Base-by-base conservation (phyloP, 2,113 vertebrate genomes). In the Nerophis lumbriciformis region DNA sequence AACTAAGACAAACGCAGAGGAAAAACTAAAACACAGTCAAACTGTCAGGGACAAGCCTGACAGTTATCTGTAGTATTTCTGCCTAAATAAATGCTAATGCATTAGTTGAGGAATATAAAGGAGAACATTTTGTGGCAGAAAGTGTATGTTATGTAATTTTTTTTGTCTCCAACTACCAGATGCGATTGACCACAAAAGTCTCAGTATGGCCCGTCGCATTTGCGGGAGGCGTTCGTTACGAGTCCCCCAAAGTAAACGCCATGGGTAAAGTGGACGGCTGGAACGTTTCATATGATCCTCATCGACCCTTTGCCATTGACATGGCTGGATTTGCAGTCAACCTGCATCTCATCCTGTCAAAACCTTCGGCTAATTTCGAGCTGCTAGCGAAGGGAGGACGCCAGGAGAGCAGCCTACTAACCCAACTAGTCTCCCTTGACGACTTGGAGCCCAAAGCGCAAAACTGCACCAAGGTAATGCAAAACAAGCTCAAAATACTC, bases 131-230 rank as follows among this genome's bases (percentile, higher is more conserved):
- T 28, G 28, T 28, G 28, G 28, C 28, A 28, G 19, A 19, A 19
- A 19, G 28, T 28, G 28, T 28, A 28, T 28, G 28, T 28, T 19
- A 19, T 19, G 28, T 28, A 28, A 28, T 28, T 28, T 28, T 66
- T 16, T 75, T 21, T 76, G 47, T 58, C 61, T 69, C 53, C 36
- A 53, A 52, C 57, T 49, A 21, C 12, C 86, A 95, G 93, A 95
- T 95, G 91, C 90, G 93, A 51, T 91, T 88, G 64, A 95, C 93
- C 0, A 89, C 80, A 70, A 92, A 84, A 57, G 93, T 93, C 50
- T 94, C 93, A 0, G 93, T 95, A 56, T 95, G 93, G 93, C 93
- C 93, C 0, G 93, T 95, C 68, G 93, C 93, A 36, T 94, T 95
- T 0, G 93, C 93, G 4, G 93, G 93, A 0, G 92, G 92, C 15